Evolutionary conservation across 2,888 invertebrate species (phyloP), one percentile per base, ranked within the genome.

Genomic region (Rhagium mordax): DNA sequence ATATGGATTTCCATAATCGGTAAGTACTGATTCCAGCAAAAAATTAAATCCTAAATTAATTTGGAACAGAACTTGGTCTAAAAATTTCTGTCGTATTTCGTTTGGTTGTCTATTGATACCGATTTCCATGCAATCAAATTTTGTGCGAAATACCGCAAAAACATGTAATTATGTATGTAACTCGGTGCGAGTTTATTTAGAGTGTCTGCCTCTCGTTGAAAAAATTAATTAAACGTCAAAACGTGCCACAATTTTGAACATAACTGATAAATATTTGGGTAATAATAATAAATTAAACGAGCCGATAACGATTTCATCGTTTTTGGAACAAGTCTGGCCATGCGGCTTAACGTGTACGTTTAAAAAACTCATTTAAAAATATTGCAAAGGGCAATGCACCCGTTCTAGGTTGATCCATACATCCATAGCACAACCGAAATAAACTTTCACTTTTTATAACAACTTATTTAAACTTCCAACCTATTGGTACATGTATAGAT

Each of bases 291-390:
- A 57, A 57, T 57, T 27, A 57, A 15, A n/a, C n/a, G 41, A 41
- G 20, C 51, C 4, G 51, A 51, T 41, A 61, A 47, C 41, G 47
- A 61, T 61, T 41, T 21, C 21, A 20, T 61, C 47, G 33, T 16
- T 61, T 61, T 61, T 24, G 61, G 29, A 59, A 61, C 61, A 18
- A 47, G 61, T 47, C 15, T 20, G 47, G 2, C 20, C 29, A 10
- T 16, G 16, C 33, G 18, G 59, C 33, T 59, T 33, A 13, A 18
- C 18, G 16, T 41, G 4, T n/a, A 61, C 47, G 48, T 61, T 61
- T 61, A 61, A 61, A 61, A 61, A 61, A 51, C 61, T 24, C 61
- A 61, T n/a, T 61, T 61, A 61, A 61, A 61, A 61, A 61, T 61
- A 61, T 61, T 61, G 48, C 61, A 20, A 21, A 21, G 61, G 21